Evolutionary conservation across 2,113 vertebrate species (phyloP).

Genomic region (Cynopterus brachyotis): DNA sequence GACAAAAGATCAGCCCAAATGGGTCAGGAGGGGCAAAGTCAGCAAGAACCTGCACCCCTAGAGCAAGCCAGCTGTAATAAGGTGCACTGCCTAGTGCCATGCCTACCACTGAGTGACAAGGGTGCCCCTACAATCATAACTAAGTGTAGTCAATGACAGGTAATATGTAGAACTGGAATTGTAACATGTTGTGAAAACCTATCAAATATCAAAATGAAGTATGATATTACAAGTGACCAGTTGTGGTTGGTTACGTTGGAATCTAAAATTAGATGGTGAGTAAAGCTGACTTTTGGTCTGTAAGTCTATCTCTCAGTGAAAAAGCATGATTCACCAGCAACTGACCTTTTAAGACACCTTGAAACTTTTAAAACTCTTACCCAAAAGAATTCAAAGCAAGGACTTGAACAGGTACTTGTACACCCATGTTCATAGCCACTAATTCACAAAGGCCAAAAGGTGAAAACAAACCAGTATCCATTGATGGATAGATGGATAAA

Average conservation of each 20-base stretch:
- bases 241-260: background rate
- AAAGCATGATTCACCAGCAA: constrained; percentile 49
- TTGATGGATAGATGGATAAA: background rate
- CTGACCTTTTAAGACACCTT: constrained; percentile 47
- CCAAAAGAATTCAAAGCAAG: background rate
- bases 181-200: background rate
- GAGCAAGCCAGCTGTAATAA: background rate
- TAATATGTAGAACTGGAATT: background rate
- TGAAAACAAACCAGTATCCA: background rate
- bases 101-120: background rate
- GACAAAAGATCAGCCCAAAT: background rate
- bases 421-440: background rate
- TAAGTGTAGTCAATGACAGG: background rate
- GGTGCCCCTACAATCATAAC: background rate
- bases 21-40: background rate
- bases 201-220: constrained; percentile 50
- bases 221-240: background rate
- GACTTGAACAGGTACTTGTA: background rate
- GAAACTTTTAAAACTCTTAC: background rate
- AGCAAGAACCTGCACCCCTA: background rate
- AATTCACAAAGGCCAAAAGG: background rate
- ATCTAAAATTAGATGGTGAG: constrained; percentile 68
- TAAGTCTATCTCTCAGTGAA: background rate
- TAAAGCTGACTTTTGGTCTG: constrained; percentile 18
- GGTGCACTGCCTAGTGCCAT: background rate